Evolutionary conservation across 2,797 vertebrate species (phyloP), one percentile per base, ranked within the genome.

Genomic region (Ataeniobius toweri): DNA sequence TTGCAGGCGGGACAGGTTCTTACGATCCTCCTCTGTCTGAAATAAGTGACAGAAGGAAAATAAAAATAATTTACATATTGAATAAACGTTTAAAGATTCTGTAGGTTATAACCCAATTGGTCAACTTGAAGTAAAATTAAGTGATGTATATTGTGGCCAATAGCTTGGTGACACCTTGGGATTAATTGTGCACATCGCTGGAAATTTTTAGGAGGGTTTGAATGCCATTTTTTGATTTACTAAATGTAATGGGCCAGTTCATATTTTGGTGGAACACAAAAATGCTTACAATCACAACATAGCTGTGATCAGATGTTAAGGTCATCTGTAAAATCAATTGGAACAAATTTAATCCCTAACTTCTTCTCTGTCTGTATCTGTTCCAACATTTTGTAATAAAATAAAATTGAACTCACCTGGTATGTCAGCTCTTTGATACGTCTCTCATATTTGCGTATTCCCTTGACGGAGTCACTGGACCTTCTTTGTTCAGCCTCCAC

Each of bases 1-100:
- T 89, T 96, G 95, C 58, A 96, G 91, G 55, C 94, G 93, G 20
- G 80, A 65, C 16, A 95, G 80, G 87, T 96, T 95, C 82, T 96
- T 96, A 22, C 92, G 93, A 83, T 96, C 95, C 67, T 96, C 95
- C 31, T 96, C 95, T 46, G 94, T 95, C 95, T 96, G 61, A 78
- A 82, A 72, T 71, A 0, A 80, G 71, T 12, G 67, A 6, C 39
- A 0, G 68, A 44, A 24, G 26, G 14, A 48, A n/a, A 44, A 9
- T 44, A 44, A 44, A 44, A 44, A 44, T 44, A 0, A 9, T 8
- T 16, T 14, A 24, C 9, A 53, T 39, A 13, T 2, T 72, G 22
- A 55, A 55, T 72, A 39, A 53, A 36, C 36, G 13, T 28, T 55
- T 39, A 1, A 16, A 22, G 12, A 26, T 31, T 31, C 50, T 31